Evolutionary conservation across 2,113 vertebrate genomes (phyloP).

Genomic region (Bubo bubo): DNA sequence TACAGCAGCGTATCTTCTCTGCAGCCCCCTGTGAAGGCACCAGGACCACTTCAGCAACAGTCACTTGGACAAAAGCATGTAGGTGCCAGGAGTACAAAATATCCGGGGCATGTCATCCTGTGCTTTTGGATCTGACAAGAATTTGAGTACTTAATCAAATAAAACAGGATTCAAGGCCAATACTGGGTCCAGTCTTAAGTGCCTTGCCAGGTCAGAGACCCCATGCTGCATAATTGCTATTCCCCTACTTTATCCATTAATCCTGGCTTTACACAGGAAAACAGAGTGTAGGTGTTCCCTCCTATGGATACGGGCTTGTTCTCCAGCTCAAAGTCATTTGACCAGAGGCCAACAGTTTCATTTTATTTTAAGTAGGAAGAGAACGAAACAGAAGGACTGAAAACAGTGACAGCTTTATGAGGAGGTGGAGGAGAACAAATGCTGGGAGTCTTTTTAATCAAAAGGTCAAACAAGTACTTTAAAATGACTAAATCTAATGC

Average conservation of each 20-base stretch:
- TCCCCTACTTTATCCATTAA: background rate
- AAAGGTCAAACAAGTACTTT: slow-evolving; percentile 33
- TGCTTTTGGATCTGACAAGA: background rate
- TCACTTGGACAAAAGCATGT: background rate
- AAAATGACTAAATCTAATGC: background rate
- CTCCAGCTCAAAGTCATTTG: background rate
- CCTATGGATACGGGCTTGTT: background rate
- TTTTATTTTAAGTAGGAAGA: slow-evolving; percentile 24
- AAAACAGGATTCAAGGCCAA: background rate
- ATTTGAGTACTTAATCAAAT: background rate
- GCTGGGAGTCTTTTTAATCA: slow-evolving; percentile 17
- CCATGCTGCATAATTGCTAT: background rate
- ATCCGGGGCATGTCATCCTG: accelerated
- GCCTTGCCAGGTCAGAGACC: background rate
- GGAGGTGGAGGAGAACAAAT: slow-evolving; percentile 34
- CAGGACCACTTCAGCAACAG: background rate
- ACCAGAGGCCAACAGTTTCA: background rate
- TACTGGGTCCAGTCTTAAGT: background rate
- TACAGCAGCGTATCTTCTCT: background rate
- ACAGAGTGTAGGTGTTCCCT: background rate
- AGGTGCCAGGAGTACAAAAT: background rate
- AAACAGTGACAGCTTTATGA: slow-evolving; percentile 46
- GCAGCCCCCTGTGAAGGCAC: background rate
- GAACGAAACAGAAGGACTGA: background rate
- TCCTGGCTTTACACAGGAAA: background rate